These are phyloP conservation scores for Subacronicta megacephala DNA, from an alignment of 2,888 invertebrate genomes.

Conservation along the genomic window DNA sequence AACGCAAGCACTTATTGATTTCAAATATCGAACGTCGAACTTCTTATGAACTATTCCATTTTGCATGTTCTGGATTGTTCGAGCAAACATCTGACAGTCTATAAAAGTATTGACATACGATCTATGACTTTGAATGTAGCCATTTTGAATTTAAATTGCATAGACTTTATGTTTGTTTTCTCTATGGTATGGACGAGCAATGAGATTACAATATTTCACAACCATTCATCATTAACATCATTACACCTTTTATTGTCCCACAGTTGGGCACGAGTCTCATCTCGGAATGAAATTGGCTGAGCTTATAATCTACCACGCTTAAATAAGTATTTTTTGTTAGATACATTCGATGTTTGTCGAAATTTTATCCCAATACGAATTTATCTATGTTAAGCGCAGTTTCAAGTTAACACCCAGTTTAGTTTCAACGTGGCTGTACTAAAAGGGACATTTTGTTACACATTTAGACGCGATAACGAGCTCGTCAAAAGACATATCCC, in stretches of 20 bases:
- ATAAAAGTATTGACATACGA: constrained; percentile 22
- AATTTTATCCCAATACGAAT: too few species aligned
- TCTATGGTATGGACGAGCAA: too few species aligned
- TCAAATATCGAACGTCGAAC: constrained; percentile 49
- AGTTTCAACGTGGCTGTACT: constrained; percentile 32
- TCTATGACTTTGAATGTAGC: constrained; percentile 13
- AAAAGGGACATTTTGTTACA: constrained; percentile 51
- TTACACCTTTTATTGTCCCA: too few species aligned
- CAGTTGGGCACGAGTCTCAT: too few species aligned
- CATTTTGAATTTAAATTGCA: constrained; percentile 24
- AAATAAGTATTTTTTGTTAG: too few species aligned
- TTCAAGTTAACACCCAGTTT: constrained; percentile 33
- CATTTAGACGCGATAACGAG: constrained; percentile 58
- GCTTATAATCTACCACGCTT: too few species aligned
- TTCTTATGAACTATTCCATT: constrained; percentile 73
- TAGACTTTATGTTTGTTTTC: constrained; percentile 1
- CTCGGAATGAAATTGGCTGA: too few species aligned
- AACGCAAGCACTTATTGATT: constrained; percentile 46
- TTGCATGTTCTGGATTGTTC: constrained; percentile 60
- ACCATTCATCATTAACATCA: too few species aligned
- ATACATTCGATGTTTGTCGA: too few species aligned
- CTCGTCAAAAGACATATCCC: constrained; percentile 65
- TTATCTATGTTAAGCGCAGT: constrained; percentile 43
- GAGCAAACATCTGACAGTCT: constrained; percentile 38
- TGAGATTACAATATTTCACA: too few species aligned